These are phyloP conservation scores for Artemia sp. DNA, from an alignment of 2,888 invertebrate species.

Conservation along the genomic window DNA sequence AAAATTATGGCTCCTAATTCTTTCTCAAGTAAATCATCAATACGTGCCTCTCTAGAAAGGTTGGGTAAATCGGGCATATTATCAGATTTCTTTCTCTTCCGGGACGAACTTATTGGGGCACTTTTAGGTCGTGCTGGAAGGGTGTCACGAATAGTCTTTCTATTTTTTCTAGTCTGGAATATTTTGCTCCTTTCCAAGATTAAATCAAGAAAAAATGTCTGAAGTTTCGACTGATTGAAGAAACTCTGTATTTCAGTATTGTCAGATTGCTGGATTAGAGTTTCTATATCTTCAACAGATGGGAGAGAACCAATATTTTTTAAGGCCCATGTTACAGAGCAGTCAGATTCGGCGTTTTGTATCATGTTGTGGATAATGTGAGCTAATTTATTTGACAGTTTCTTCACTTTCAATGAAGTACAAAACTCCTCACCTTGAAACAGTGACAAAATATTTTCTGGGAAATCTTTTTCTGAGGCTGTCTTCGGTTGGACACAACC, in stretches of 20 bases:
- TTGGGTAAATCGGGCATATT: not conserved
- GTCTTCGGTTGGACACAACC: not conserved
- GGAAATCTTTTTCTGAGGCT: not conserved
- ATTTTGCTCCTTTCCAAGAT: not conserved
- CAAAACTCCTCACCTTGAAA: no score
- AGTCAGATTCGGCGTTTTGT: not conserved
- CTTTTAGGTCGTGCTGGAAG: not conserved
- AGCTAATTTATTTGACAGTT: not conserved
- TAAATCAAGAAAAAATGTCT: not conserved
- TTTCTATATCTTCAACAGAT: slow-evolving; percentile 1
- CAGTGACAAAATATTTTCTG: no score
- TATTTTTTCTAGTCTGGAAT: not conserved
- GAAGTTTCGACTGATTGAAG: not conserved
- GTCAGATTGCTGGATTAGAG: not conserved
- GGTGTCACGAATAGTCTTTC: not conserved
- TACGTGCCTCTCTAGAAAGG: not conserved
- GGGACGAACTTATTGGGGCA: not conserved
- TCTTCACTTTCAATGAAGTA: no score
- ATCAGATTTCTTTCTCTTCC: not conserved
- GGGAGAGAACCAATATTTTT: not conserved
- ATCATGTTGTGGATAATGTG: not conserved
- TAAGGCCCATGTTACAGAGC: slow-evolving; percentile 1
- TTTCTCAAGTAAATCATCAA: not conserved
- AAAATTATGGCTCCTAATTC: not conserved
- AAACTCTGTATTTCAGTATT: not conserved